Evolutionary conservation across 1,140 invertebrate genomes (phyloP).

Genomic region (Anastrepha obliqua): DNA sequence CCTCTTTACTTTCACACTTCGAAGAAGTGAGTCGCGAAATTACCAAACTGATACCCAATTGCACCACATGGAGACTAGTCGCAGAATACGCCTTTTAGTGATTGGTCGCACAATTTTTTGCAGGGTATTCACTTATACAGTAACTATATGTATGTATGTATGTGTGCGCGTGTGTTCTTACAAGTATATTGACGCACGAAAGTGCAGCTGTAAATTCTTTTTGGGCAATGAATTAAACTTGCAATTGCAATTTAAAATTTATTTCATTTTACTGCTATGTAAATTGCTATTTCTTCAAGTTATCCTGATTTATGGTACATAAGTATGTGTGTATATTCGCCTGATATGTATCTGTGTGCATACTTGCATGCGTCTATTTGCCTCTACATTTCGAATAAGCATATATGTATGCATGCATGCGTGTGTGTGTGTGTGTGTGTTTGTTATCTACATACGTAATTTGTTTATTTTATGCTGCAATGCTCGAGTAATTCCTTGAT

Average conservation of each 20-base stretch:
- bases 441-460: slow-evolving; percentile 21
- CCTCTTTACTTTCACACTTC: no score
- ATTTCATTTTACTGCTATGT: slow-evolving; percentile 36
- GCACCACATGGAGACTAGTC: no score
- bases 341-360: not conserved
- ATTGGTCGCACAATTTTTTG: no score
- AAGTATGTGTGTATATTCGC: not conserved
- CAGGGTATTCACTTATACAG: not conserved
- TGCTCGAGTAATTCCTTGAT: slow-evolving; percentile 41
- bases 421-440: not conserved
- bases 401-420: not conserved
- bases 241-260: slow-evolving; percentile 41
- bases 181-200: not conserved
- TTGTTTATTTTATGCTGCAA: slow-evolving; percentile 42
- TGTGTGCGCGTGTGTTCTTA: not conserved
- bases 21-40: no score
- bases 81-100: no score
- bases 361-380: not conserved
- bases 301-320: slow-evolving; percentile 26
- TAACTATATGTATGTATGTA: not conserved
- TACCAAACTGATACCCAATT: no score
- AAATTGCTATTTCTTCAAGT: slow-evolving; percentile 29
- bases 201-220: slow-evolving; percentile 12
- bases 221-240: slow-evolving; percentile 41
- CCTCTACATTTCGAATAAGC: not conserved